Evolutionary conservation across 2,888 invertebrate species (phyloP).

Genomic region (Ypsolopha scabrella): DNA sequence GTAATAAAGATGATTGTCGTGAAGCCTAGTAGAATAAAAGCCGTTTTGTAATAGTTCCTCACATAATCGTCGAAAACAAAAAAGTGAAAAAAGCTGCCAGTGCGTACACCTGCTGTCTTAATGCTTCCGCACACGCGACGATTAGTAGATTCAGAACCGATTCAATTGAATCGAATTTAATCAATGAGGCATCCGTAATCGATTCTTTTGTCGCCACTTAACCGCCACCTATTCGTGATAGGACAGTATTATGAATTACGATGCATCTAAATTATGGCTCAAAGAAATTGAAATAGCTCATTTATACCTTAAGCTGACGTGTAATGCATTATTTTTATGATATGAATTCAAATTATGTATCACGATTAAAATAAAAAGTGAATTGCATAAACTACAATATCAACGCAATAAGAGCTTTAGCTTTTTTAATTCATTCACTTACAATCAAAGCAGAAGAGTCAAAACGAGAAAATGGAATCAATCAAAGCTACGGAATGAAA

Average conservation of each 20-base stretch:
- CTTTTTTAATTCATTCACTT: conserved; percentile 37
- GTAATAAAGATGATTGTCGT: too few relatives aligned
- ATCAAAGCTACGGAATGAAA: conserved; percentile 55
- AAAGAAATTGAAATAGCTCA: conserved; percentile 4
- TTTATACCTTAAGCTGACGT: conserved; percentile 2
- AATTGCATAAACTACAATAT: background rate
- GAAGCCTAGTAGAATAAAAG: too few relatives aligned
- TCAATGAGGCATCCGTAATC: conserved; percentile 3
- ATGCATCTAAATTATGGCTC: conserved; percentile 2
- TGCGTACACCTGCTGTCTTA: background rate
- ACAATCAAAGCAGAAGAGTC: conserved; percentile 26
- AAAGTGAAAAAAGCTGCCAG: background rate
- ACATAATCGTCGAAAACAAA: background rate
- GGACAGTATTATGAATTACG: background rate
- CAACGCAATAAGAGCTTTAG: background rate
- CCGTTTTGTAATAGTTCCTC: background rate
- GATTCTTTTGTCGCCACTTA: conserved; percentile 3
- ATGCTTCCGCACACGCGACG: conserved; percentile 2
- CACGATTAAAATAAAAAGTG: background rate
- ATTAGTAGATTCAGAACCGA: background rate
- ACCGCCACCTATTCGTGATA: conserved; percentile 3
- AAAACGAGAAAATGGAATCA: conserved; percentile 54
- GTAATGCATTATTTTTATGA: background rate
- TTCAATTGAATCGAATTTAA: conserved; percentile 3
- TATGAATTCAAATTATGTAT: background rate